A percentile compares a stretch with the other conserved stretches of the same genome.
phyloP scores from a whole-genome alignment of 2,888 invertebrate species.

The Alviniconcha strummeri region DNA sequence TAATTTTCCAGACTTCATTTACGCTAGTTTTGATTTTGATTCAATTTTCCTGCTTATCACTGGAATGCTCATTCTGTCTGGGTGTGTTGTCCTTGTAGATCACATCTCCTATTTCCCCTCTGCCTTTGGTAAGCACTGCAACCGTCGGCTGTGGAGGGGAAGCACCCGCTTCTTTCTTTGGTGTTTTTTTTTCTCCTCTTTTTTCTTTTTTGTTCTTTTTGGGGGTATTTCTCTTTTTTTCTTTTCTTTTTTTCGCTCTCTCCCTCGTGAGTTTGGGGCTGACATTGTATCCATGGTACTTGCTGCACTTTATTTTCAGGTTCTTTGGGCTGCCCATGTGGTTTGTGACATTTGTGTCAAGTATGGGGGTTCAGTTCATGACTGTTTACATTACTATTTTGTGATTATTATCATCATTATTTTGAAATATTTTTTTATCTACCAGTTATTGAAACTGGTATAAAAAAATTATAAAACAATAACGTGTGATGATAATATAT shows the following conservation, averaged over 20 bases:
- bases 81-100: not conserved
- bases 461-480: not conserved
- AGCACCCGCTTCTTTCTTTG: not conserved
- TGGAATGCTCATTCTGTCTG: no score
- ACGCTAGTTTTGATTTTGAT: no score
- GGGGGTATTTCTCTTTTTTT: not conserved
- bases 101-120: constrained; percentile 32
- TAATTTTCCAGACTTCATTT: no score
- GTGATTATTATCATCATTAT: not conserved
- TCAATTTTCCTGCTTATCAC: no score
- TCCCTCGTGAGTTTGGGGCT: no score
- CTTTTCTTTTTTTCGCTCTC: not conserved
- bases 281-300: no score
- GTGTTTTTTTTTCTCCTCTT: not conserved
- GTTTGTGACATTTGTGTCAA: not conserved
- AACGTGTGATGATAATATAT: no score
- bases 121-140: constrained; percentile 27
- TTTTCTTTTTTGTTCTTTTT: not conserved
- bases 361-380: not conserved
- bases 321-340: not conserved
- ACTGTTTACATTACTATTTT: not conserved
- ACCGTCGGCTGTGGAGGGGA: not conserved
- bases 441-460: not conserved
- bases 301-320: no score
- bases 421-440: not conserved